Base-by-base conservation (phyloP, 2,797 vertebrate species). In the Bryconaethiops microstoma region DNA sequence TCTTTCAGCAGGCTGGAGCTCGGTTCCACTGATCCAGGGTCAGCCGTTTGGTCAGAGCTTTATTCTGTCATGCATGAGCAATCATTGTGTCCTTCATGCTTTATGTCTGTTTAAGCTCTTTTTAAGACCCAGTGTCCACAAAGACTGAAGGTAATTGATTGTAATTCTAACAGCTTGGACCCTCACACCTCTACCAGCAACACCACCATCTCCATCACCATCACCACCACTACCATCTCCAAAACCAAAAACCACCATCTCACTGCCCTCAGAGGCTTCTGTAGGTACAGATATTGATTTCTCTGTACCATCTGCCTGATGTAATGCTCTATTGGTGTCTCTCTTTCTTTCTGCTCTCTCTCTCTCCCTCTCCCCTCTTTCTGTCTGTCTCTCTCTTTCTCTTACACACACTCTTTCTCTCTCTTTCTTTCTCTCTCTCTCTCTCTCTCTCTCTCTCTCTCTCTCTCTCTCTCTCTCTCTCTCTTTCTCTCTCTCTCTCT, bases 291-390 rank as follows among this genome's bases (percentile, higher is more conserved):
- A 74, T 68, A 60, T 35, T 52, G 25, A 23, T 35, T 50, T 40
- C 39, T 52, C 23, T 65, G 19, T 78, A 42, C 62, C 81, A 82
- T 77, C 75, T 73, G 75, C 67, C 69, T 76, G 45, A 68, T 74
- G 7, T 50, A 70, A 59, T 74, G 23, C 12, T 59, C 35, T 35
- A 35, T 35, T 35, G 35, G 35, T 35, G 35, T 35, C 35, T 35
- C 35, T 35, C 35, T 35, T 35, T 35, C 35, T 35, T 35, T 35
- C 35, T 35, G 35, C 35, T 35, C 35, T 35, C 35, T 35, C 35
- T 35, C 35, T 35, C 35, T 4, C 35, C 4, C 35, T 35, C 35
- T 42, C 35, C 35, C 35, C 35, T 35, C 35, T 35, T 4, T 35
- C 35, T 35, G 35, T 35, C 35, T 35, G 2, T 35, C 35, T 35